Conservation (phyloP, 2,113 vertebrate genomes). For the Zosterops pallidus region DNA sequence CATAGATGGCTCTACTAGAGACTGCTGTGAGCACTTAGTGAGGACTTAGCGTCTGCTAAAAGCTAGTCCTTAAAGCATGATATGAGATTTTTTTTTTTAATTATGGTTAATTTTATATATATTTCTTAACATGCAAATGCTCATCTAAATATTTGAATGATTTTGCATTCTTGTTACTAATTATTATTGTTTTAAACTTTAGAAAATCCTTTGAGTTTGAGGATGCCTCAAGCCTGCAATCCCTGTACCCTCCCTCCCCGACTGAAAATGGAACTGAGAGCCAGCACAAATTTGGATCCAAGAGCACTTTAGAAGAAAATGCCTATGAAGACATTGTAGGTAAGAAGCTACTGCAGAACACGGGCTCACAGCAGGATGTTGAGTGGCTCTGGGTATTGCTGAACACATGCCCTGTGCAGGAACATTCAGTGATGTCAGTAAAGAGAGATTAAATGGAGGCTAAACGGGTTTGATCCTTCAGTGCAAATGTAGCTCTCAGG, state of each 20-base stretch:
- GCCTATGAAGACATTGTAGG: conserved; percentile 98
- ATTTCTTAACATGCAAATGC: background rate
- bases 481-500: background rate
- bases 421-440: background rate
- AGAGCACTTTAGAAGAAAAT: conserved; percentile 98
- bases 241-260: conserved; percentile 86
- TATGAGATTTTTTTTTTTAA: background rate
- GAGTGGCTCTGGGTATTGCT: background rate
- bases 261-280: conserved; percentile 91
- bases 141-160: background rate
- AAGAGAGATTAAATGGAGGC: background rate
- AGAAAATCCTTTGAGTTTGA: conserved; percentile 95
- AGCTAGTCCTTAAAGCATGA: background rate
- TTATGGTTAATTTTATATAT: background rate
- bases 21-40: background rate
- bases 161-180: conserved; percentile 7
- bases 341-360: conserved; percentile 70
- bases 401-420: background rate
- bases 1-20: background rate
- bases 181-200: conserved; percentile 41
- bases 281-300: conserved; percentile 85
- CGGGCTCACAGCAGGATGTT: background rate
- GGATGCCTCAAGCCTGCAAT: conserved; percentile 86
- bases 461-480: background rate
- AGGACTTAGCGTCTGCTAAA: background rate